Percentiles rank a stretch among this genome's conserved stretches.
These are phyloP conservation scores for Schizaphis graminum DNA, from an alignment of 2,888 invertebrate genomes.

Conservation along the genomic window DNA sequence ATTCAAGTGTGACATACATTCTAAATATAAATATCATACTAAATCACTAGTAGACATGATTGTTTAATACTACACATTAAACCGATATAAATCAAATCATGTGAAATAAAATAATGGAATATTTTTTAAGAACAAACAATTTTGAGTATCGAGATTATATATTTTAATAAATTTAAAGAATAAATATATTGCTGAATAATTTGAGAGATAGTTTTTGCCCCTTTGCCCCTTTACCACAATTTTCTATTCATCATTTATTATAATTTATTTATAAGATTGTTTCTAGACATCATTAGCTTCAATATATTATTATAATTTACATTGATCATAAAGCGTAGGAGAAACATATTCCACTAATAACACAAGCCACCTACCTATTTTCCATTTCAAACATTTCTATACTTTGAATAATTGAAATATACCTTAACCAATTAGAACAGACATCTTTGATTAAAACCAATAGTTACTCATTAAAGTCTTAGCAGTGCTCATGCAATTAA, in stretches of 20 bases:
- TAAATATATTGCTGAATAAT: not conserved
- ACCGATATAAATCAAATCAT: not conserved
- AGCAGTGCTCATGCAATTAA: not conserved
- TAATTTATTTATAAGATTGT: not conserved
- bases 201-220: not conserved
- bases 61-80: not conserved
- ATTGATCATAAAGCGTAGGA: not conserved
- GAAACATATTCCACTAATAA: not conserved
- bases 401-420: slow-evolving; percentile 1
- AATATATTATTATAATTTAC: not conserved
- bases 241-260: not conserved
- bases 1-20: no score
- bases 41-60: not conserved
- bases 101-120: not conserved
- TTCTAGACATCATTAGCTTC: not conserved
- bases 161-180: not conserved
- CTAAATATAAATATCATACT: not conserved
- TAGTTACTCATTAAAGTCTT: not conserved
- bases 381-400: slow-evolving; percentile 18
- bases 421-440: slow-evolving; percentile 16
- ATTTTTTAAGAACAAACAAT: not conserved
- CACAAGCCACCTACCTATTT: not conserved
- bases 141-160: not conserved
- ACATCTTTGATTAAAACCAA: not conserved
- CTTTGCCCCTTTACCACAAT: not conserved